phyloP scores from a whole-genome alignment of 2,797 vertebrate genomes.

The Lepus townsendii region DNA sequence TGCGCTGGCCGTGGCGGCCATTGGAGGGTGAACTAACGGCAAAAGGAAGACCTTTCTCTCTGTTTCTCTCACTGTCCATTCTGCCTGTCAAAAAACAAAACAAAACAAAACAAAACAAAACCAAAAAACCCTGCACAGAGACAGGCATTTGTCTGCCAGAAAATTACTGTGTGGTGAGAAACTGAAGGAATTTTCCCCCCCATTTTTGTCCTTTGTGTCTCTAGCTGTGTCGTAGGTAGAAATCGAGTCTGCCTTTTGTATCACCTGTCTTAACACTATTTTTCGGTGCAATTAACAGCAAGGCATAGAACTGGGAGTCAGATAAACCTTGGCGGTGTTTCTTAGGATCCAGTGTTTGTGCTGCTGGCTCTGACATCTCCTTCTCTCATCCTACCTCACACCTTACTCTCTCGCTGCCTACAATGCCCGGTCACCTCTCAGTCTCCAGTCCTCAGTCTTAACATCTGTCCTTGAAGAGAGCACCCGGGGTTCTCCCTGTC shows the following conservation, averaged over 20 bases:
- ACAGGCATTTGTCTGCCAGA: neutral
- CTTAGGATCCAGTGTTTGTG: neutral
- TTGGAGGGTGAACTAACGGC: too few relatives aligned
- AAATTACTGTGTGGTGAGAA: neutral
- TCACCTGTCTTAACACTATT: constrained; percentile 31
- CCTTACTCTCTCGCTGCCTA: neutral
- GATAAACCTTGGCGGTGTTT: constrained; percentile 28
- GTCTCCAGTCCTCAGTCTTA: neutral
- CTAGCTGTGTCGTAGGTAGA: neutral
- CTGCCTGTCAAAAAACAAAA: too few relatives aligned
- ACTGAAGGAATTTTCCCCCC: neutral
- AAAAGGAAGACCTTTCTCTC: too few relatives aligned
- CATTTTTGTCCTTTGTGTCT: neutral
- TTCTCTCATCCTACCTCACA: neutral
- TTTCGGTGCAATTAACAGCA: neutral
- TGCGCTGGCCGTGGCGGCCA: too few relatives aligned
- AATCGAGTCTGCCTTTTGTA: neutral
- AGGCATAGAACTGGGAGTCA: constrained; percentile 4
- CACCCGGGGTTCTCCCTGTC: too few relatives aligned
- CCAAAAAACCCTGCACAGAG: neutral
- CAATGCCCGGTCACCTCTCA: neutral
- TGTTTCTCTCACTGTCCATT: too few relatives aligned
- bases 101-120: too few relatives aligned
- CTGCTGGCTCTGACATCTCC: neutral
- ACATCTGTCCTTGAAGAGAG: neutral